phyloP scores from a whole-genome alignment of 2,113 vertebrate genomes.

The Coturnix japonica region DNA sequence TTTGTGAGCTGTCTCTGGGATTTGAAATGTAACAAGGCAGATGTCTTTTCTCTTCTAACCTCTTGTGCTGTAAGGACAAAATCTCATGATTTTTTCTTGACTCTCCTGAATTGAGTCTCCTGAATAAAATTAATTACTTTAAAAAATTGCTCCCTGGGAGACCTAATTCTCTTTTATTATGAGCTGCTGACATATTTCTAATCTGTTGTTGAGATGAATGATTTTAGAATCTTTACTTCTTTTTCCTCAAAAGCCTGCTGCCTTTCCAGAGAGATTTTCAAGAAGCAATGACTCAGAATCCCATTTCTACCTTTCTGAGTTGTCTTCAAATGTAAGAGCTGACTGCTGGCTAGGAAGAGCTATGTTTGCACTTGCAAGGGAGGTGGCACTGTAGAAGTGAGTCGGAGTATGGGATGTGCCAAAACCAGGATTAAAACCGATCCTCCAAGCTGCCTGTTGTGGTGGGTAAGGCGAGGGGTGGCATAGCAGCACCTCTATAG shows the following conservation, averaged over 20 bases:
- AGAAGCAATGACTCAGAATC: background rate
- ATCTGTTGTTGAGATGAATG: background rate
- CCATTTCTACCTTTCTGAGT: background rate
- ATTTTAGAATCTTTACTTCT: background rate
- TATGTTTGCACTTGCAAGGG: background rate
- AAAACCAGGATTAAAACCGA: background rate
- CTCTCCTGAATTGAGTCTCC: background rate
- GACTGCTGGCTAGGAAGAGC: background rate
- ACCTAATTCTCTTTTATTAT: background rate
- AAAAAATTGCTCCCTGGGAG: background rate
- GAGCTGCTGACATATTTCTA: background rate
- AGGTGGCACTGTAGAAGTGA: background rate
- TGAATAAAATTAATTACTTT: constrained; percentile 34
- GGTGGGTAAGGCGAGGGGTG: background rate
- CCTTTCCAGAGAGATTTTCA: background rate
- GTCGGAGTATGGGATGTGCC: background rate
- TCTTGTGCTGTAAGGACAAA: background rate
- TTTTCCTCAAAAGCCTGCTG: background rate
- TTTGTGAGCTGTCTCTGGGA: background rate
- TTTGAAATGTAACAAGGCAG: background rate
- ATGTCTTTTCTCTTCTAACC: background rate
- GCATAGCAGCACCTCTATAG: background rate
- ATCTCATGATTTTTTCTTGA: background rate
- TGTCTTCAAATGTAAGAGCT: background rate
- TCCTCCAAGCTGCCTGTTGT: background rate